Evolutionary conservation across 2,888 invertebrate species (phyloP).

Genomic region (Tenthredo notha): DNA sequence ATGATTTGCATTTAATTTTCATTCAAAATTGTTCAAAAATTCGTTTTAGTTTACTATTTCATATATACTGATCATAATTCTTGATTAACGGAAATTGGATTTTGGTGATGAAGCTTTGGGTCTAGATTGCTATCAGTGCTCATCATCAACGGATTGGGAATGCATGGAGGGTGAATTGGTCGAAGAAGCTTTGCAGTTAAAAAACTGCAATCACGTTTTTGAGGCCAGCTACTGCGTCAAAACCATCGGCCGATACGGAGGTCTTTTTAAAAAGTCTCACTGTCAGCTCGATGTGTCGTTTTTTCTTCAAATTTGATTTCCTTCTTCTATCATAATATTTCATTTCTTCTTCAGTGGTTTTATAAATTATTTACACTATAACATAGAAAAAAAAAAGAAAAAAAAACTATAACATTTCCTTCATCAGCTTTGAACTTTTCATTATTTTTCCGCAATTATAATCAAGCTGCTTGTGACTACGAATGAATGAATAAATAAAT

Average conservation of each 20-base stretch:
- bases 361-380: background rate
- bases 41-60: background rate
- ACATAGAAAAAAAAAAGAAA: background rate
- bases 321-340: background rate
- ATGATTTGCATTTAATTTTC: background rate
- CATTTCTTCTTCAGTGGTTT: background rate
- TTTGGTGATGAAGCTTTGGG: slow-evolving; percentile 64
- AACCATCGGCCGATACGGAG: slow-evolving; percentile 78
- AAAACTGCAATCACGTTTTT: slow-evolving; percentile 86
- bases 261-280: slow-evolving; percentile 63
- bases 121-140: slow-evolving; percentile 90
- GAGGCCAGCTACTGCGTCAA: slow-evolving; percentile 93
- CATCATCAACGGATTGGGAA: slow-evolving; percentile 82
- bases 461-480: background rate
- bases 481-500: background rate
- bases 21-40: background rate
- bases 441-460: background rate
- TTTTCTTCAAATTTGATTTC: background rate
- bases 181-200: slow-evolving; percentile 81
- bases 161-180: slow-evolving; percentile 86
- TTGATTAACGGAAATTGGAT: slow-evolving; percentile 37
- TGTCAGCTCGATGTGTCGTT: slow-evolving; percentile 10
- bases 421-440: background rate
- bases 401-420: background rate
- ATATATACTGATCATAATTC: background rate